Percentiles rank a stretch among this genome's conserved stretches.
Evolutionary conservation across 2,797 vertebrate genomes (phyloP).

Genomic region (Holocentrus rufus): DNA sequence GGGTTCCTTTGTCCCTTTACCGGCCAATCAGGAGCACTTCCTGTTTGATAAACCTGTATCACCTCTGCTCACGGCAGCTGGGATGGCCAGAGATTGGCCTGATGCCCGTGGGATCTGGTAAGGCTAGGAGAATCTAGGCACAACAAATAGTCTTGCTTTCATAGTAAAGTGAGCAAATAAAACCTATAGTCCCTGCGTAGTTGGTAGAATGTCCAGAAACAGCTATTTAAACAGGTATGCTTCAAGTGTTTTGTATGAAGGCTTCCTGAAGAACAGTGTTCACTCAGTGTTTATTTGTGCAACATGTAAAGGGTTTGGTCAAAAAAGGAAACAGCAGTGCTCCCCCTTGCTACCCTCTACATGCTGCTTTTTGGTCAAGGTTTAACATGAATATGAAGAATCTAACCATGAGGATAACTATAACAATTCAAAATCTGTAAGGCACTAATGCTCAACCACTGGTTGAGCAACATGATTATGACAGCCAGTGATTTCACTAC

Average conservation of each 20-base stretch:
- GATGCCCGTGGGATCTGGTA: slow-evolving; percentile 87
- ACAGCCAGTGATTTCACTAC: background rate
- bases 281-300: background rate
- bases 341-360: too few relatives aligned
- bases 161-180: slow-evolving; percentile 12
- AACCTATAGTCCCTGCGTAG: background rate
- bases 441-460: too few relatives aligned
- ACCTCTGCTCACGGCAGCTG: slow-evolving; percentile 85
- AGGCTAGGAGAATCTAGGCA: slow-evolving; percentile 35
- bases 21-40: slow-evolving; percentile 84
- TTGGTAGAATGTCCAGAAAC: background rate
- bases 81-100: slow-evolving; percentile 90
- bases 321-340: background rate
- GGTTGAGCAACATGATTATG: too few relatives aligned
- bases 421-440: too few relatives aligned
- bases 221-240: background rate
- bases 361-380: too few relatives aligned
- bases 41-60: slow-evolving; percentile 90
- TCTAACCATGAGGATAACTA: too few relatives aligned
- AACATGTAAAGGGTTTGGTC: background rate
- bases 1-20: slow-evolving; percentile 49
- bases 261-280: background rate
- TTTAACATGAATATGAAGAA: too few relatives aligned
- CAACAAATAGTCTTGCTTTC: slow-evolving; percentile 9
- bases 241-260: background rate